Evolutionary conservation across 2,113 vertebrate genomes (phyloP), one percentile per base, ranked within the genome.

Genomic region (Onychorhynchus coronatus): DNA sequence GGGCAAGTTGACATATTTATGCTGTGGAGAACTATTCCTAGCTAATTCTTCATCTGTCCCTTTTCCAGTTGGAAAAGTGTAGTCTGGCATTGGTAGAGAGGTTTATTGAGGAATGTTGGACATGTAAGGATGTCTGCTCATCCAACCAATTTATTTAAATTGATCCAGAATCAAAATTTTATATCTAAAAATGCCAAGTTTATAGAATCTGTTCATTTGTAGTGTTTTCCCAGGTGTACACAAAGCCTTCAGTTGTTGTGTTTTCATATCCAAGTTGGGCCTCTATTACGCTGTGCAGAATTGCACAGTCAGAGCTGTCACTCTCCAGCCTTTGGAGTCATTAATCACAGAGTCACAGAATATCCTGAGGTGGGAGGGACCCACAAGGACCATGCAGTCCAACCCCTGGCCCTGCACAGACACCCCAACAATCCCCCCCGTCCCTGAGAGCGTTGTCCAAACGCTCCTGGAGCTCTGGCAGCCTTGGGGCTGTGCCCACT

Each of bases 311-410:
- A 63, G 83, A 83, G 13, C 35, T 55, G 55, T 59, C 67, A 19
- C 41, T 52, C 35, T 82, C 13, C 47, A 80, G 46, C 49, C 27
- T 70, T 25, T 59, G 44, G 55, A 59, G 23, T 75, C 46, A 3
- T 5, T 10, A 1, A 53, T 46, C 61, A 25, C 6, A 11, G 9
- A 65, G 8, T 30, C 12, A 58, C 2, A 33, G 62, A 39, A 41
- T 15, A 0, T 47, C 30, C 39, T 76, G 47, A 6, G 11, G 6
- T 61, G 46, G 46, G 1, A n/a, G 16, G 14, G 13, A 46, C 23
- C 4, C 62, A 0, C 30, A 35, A 47, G 61, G 24, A 53, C 39
- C 28, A 16, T 0, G 9, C 14, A 66, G 4, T 0, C 1, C 77
- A 59, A 2, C 39, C 0, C 44, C 61, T 8, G 8, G 1, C n/a